phyloP scores from a whole-genome alignment of 2,888 invertebrate genomes.

The Aporophyla lueneburgensis region DNA sequence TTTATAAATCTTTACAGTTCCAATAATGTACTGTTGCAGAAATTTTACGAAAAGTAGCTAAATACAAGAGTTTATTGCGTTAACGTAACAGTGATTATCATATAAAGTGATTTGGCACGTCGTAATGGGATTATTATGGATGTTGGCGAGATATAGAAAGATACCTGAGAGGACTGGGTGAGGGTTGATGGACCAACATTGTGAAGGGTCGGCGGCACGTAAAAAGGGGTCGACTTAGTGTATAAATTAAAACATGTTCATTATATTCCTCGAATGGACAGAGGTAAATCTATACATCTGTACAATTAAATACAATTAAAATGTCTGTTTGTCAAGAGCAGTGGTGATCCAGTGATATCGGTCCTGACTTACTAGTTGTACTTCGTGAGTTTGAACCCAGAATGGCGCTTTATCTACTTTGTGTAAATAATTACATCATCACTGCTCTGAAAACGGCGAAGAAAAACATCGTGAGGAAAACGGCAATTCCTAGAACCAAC shows the following conservation, averaged over 20 bases:
- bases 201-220: background rate
- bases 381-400: no score
- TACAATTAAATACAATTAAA: no score
- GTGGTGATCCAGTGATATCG: no score
- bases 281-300: background rate
- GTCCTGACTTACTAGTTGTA: no score
- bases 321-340: no score
- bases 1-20: conserved; percentile 51
- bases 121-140: conserved; percentile 23
- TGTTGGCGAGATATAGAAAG: conserved; percentile 13
- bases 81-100: conserved; percentile 36
- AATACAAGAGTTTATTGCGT: conserved; percentile 26
- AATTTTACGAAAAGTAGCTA: conserved; percentile 15
- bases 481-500: no score
- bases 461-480: no score
- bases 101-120: conserved; percentile 32
- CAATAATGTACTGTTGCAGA: conserved; percentile 34
- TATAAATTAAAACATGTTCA: conserved; percentile 4
- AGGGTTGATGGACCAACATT: background rate
- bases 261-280: background rate
- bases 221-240: conserved; percentile 15
- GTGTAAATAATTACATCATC: no score
- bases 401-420: no score
- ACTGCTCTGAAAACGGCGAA: no score
- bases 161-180: background rate